Evolutionary conservation across 2,888 invertebrate genomes (phyloP).

Genomic region (Xiphydria camelus): DNA sequence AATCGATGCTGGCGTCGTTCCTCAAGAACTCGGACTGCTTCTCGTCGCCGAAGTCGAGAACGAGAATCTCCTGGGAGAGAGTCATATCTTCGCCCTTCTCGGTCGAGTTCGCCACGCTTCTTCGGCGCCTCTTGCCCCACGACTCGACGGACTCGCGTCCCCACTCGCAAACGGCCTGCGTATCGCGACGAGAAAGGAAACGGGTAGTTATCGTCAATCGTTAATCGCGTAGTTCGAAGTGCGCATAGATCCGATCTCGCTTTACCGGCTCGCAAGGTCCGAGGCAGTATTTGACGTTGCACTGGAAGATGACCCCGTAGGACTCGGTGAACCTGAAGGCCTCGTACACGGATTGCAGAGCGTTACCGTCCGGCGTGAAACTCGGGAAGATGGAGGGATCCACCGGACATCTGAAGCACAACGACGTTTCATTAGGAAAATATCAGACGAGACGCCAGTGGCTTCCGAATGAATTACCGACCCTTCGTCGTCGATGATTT

Average conservation of each 20-base stretch:
- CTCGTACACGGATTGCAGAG: constrained; percentile 88
- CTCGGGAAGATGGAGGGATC: constrained; percentile 93
- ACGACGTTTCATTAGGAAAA: constrained; percentile 7
- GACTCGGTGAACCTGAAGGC: constrained; percentile 96
- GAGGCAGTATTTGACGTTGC: constrained; percentile 94
- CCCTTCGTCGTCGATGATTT: constrained; percentile 95
- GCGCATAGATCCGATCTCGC: too few relatives aligned
- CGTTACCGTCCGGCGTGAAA: constrained; percentile 88
- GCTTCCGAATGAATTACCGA: constrained; percentile 49
- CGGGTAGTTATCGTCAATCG: too few relatives aligned
- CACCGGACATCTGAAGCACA: constrained; percentile 74
- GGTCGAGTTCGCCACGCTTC: constrained; percentile 67
- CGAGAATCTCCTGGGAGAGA: constrained; percentile 90
- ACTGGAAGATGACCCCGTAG: constrained; percentile 95
- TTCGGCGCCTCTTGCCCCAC: constrained; percentile 86
- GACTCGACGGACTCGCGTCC: constrained; percentile 88
- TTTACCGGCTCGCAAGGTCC: constrained; percentile 92
- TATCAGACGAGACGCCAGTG: not conserved
- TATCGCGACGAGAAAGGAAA: constrained; percentile 31
- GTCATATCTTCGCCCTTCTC: constrained; percentile 84
- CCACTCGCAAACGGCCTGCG: constrained; percentile 87
- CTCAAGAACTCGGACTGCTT: constrained; percentile 80
- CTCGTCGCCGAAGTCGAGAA: constrained; percentile 90
- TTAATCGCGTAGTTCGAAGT: too few relatives aligned
- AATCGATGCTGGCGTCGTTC: constrained; percentile 70